Evolutionary conservation across 2,888 invertebrate species (phyloP), one percentile per base, ranked within the genome.

Genomic region (Siphlonurus alternatus): DNA sequence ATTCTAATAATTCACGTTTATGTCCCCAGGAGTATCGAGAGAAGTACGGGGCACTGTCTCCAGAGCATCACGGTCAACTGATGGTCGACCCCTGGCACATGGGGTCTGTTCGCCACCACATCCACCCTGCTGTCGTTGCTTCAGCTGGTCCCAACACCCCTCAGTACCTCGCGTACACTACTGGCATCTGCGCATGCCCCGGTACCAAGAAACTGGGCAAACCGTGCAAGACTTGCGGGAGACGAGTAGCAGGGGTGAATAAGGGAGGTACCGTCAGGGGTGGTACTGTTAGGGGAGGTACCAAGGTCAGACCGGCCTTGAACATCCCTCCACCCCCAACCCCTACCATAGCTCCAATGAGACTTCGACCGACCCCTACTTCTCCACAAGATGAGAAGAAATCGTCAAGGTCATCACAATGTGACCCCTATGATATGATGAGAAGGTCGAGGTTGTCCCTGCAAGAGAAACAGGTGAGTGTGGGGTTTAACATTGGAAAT

Each of bases 371-470:
- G 1, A 54, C 38, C 5, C 53, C 56, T 25, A 25, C 61, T 3
- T 10, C 59, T 1, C 65, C 59, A 24, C 23, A 51, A 18, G 56
- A 24, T 7, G 10, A 38, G 63, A 51, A 59, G 51, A 23, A 83
- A 82, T 70, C 74, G 80, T 25, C 80, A 87, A 70, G 85, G 87
- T 54, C 53, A 53, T 24, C 56, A 25, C 59, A 80, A 23, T 69
- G 78, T 20, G 88, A 91, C 76, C 91, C 91, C 0, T 91, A 91
- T 75, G 89, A 91, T 75, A 80, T 88, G 68, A 88, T 91, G 87
- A 80, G 91, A 71, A 81, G 89, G 68, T 87, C 84, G 68, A 81
- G 91, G 65, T 74, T 91, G 15, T n/a, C 56, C 56, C 20, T 20
- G 19, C n/a, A 18, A 51, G 64, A 2, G 53, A 38, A 38, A 38